Evolutionary conservation across 1,140 invertebrate species (phyloP), one percentile per base, ranked within the genome.

Genomic region (Apis florea): DNA sequence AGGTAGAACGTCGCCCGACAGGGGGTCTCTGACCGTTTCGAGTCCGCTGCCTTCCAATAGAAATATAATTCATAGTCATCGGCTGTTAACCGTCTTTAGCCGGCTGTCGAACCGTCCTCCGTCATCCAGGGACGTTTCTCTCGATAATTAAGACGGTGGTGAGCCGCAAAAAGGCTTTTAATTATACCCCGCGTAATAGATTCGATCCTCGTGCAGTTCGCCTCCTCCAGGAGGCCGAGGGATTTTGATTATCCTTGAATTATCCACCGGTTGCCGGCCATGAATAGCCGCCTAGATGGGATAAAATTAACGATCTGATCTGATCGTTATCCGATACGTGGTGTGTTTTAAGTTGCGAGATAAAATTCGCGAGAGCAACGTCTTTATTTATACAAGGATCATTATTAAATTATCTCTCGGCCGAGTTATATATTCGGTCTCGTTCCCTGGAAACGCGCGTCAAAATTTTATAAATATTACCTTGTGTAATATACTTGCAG

Each of bases 1-100:
- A 81, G 86, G 89, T 88, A 89, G 83, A 88, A 89, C 85, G 89
- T 85, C 81, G 83, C 89, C 59, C 90, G 31, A 85, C 90, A 71
- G 90, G 89, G 83, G 79, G 82, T 64, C 84, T 74, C 80, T 83
- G 84, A 87, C 71, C 80, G 79, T 80, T 86, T 54, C 85, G 82
- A 86, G 58, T 63, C 69, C 40, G 53, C 21, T 79, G 53, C 26
- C 66, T 78, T 21, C 51, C 21, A 71, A 83, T 84, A 75, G 83
- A 90, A 79, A 82, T 79, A 71, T 83, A 85, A 76, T 84, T 82
- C 78, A 56, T 79, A 81, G 84, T 90, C 90, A 90, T 90, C 88
- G 90, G 89, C 83, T 77, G 81, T 75, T 87, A 86, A 86, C 75
- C 85, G 87, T 87, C 88, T 90, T 88, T 81, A 85, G 68, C 72